Base-by-base conservation (phyloP, 2,888 invertebrate species). In the Auanema freiburgensis region DNA sequence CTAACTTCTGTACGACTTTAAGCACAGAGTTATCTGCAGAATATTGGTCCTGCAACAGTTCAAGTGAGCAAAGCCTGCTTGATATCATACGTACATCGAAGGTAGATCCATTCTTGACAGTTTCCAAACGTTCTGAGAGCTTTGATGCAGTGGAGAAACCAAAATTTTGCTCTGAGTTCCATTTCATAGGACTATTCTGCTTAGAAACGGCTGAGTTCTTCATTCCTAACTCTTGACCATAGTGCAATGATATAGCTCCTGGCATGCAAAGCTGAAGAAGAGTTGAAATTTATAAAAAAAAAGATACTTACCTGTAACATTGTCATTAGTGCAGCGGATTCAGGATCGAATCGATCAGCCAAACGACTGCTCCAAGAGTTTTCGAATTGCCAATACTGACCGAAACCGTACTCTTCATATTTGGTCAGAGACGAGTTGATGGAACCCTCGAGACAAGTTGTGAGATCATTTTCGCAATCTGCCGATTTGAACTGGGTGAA, bases 361-460 rank as follows among this genome's bases (percentile, higher is more conserved):
- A 76, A 66, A 0, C 76, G 69, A 12, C 63, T 58, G 8, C 25
- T 24, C 16, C 71, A 66, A 11, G 70, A 44, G 63, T 74, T 74
- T 14, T 72, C 72, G 63, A 76, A 74, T 56, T 76, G 76, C 76
- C 76, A 76, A 65, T 67, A 65, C n/a, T 74, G 72, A 11, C 60
- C 59, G 66, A 68, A 74, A 14, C 66, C 65, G 25, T 67, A 68
- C 10, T 55, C 59, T 71, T n/a, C n/a, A n/a, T n/a, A n/a, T 33
- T 33, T 33, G 3, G 33, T 5, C 8, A 33, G 8, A 61, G 59
- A 18, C 57, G 18, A 33, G 8, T 33, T 33, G 8, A 33, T 8
- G 33, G 3, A 33, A 33, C 33, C 33, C 3, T 5, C 3, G 8
- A 33, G 33, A 33, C 33, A 33, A 33, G 33, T 5, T 5, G 33